Percentiles rank a stretch among this genome's conserved stretches.
These are phyloP conservation scores for Sebastes itinus DNA, from an alignment of 2,797 vertebrate genomes.

Conservation along the genomic window DNA sequence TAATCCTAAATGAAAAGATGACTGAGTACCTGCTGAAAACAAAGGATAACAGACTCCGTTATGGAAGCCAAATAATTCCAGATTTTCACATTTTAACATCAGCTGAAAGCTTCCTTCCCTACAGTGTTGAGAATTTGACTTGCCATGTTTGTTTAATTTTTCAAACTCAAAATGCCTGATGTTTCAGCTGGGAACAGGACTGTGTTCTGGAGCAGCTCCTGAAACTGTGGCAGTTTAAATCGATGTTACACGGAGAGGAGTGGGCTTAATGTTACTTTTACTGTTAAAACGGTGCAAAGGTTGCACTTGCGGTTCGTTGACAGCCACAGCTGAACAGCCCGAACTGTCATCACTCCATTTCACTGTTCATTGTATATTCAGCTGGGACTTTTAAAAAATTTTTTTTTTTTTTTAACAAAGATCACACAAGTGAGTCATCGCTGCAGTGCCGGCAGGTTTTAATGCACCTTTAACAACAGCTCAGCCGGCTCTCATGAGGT, in stretches of 20 bases:
- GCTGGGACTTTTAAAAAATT: background rate
- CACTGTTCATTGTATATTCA: background rate
- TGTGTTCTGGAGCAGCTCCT: background rate
- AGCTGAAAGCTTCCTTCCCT: background rate
- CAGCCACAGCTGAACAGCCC: background rate
- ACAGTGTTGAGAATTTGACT: background rate
- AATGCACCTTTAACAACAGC: slow-evolving; percentile 17
- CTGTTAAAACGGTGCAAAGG: background rate
- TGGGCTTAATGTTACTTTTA: background rate
- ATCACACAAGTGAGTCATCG: slow-evolving; percentile 35
- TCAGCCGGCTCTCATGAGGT: background rate
- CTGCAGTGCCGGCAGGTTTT: slow-evolving; percentile 8
- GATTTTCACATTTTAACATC: background rate
- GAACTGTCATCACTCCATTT: slow-evolving; percentile 15
- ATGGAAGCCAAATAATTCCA: background rate
- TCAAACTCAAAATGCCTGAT: background rate
- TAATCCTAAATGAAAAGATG: background rate
- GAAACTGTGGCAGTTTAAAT: background rate
- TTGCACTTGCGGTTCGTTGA: background rate
- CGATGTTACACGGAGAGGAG: background rate
- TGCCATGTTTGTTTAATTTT: background rate
- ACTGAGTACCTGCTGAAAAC: background rate
- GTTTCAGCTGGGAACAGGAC: background rate
- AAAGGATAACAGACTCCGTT: background rate
- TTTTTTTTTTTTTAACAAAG: background rate